Evolutionary conservation across 92 coral and sea anemone species (phyloP), one percentile per base, ranked within the genome.

Genomic region (Plumapathes pennacea): DNA sequence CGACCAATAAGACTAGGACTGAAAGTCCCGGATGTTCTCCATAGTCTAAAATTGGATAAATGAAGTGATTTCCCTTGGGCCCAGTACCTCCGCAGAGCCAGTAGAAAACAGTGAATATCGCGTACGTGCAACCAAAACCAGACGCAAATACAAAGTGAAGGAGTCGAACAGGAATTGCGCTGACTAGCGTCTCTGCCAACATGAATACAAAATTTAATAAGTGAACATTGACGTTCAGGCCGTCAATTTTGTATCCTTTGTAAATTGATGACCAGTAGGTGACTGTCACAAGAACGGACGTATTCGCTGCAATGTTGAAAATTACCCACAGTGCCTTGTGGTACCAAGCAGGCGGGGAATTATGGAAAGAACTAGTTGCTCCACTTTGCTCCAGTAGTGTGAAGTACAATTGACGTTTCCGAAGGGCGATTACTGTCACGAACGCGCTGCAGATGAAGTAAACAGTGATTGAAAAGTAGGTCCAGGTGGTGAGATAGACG

Each of bases 401-500:
- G n/a, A n/a, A n/a, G n/a, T n/a, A n/a, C n/a, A n/a, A n/a, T n/a
- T n/a, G n/a, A n/a, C n/a, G n/a, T n/a, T n/a, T n/a, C n/a, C n/a
- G n/a, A n/a, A n/a, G n/a, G n/a, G n/a, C n/a, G 1, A 27, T 12
- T 22, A 63, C 40, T 21, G 80, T 50, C 31, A 55, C 32, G 2
- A 52, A 43, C 7, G 76, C 32, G 53, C 81, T 70, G 39, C 72
- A 54, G n/a, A 73, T 37, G 50, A 88, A 70, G 56, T 81, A 71
- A 31, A 64, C 39, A 0, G 83, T 78, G 12, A 88, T 39, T 8
- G 65, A 60, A 2, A 77, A 11, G 50, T 76, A 87, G 1, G 90
- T 59, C 85, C 85, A 87, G 78, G 71, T 73, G 25, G 96, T 88
- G 2, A 88, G 76, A 61, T 72, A 88, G 62, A 83, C 74, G 23